Percentiles rank a stretch among this genome's conserved stretches.
These are phyloP conservation scores for Ceratothoa steindachneri DNA, from an alignment of 2,888 invertebrate species.

Conservation along the genomic window DNA sequence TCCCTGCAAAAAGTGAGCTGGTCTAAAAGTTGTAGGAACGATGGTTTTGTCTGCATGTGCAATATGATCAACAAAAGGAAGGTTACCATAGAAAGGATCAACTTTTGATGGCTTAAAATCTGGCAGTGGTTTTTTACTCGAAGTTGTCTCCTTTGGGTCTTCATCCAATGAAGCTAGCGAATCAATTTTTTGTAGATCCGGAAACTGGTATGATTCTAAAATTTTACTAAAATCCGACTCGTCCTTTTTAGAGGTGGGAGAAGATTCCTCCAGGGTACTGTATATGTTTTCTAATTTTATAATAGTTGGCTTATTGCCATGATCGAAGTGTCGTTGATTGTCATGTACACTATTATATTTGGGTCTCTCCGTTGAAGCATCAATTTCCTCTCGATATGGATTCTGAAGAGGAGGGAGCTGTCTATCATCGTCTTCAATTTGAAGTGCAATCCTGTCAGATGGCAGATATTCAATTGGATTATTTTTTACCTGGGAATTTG, in stretches of 20 bases:
- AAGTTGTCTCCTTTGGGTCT: background rate
- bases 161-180: background rate
- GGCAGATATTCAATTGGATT: background rate
- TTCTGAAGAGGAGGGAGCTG: background rate
- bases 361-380: background rate
- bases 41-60: background rate
- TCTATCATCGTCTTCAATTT: background rate
- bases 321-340: background rate
- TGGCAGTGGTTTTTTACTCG: background rate
- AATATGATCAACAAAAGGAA: background rate
- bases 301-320: background rate
- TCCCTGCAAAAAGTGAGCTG: background rate
- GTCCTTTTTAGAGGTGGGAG: background rate
- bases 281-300: background rate
- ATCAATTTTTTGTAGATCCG: too few species aligned
- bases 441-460: background rate
- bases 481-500: too few species aligned
- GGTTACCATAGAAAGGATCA: background rate
- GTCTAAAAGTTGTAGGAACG: background rate
- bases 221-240: too few species aligned
- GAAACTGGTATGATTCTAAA: too few species aligned
- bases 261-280: background rate
- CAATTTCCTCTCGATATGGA: background rate
- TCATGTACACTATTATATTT: too few species aligned
- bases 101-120: background rate